Conservation (phyloP, 2,113 vertebrate species). For the Zingel zingel region DNA sequence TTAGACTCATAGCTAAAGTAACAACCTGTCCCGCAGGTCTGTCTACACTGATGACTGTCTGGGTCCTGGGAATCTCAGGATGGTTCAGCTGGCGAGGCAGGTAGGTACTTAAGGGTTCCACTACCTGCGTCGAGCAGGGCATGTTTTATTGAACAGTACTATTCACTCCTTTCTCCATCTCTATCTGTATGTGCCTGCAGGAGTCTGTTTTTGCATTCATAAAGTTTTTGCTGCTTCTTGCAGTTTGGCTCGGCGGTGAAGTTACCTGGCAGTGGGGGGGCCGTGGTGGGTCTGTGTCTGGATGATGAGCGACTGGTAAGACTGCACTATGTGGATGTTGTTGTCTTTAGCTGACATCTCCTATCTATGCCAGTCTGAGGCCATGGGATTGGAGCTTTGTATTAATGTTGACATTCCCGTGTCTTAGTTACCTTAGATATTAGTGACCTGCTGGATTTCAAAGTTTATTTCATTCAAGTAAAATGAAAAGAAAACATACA, state of each 20-base stretch:
- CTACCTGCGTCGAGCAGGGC: not conserved
- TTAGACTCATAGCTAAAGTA: not conserved
- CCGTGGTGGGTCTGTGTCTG: constrained; percentile 86
- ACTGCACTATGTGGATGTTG: not conserved
- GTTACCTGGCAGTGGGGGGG: constrained; percentile 87
- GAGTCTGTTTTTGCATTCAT: not conserved
- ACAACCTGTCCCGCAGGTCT: constrained; percentile 69
- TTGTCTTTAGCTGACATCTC: not conserved
- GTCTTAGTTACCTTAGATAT: not conserved
- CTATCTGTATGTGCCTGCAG: not conserved
- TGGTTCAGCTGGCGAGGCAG: constrained; percentile 86
- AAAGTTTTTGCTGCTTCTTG: constrained; percentile 6
- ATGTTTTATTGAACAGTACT: not conserved
- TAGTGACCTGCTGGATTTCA: not conserved
- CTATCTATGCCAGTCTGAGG: too few species aligned
- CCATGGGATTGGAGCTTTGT: not conserved
- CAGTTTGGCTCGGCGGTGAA: constrained; percentile 88
- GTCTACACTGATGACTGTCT: constrained; percentile 86
- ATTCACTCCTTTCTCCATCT: not conserved
- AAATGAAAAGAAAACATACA: not conserved
- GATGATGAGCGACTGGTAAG: constrained; percentile 81
- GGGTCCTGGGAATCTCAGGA: constrained; percentile 86
- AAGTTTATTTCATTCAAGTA: not conserved
- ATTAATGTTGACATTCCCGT: not conserved
- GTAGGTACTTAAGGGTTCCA: constrained; percentile 51